Percentiles rank a stretch among this genome's conserved stretches.
These are phyloP conservation scores for Yasuhikotakia modesta DNA, from an alignment of 2,797 vertebrate genomes.

Conservation along the genomic window DNA sequence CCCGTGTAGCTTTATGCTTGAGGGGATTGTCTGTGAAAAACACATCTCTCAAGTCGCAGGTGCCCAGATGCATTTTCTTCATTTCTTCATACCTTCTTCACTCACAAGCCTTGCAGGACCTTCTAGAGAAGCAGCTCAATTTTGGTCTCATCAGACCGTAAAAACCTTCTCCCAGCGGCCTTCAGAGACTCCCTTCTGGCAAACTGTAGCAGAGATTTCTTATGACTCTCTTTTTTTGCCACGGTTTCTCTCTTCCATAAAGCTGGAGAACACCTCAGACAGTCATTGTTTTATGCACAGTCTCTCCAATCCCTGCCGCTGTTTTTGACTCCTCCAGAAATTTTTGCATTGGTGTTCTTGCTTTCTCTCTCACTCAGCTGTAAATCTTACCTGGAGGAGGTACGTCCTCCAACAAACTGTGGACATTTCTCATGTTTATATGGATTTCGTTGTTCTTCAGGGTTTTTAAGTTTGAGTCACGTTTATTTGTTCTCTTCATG, in stretches of 20 bases:
- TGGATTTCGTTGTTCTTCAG: neutral
- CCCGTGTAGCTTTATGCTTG: neutral
- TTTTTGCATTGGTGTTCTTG: neutral
- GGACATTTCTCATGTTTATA: neutral
- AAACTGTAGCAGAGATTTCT: neutral
- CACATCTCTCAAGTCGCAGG: neutral
- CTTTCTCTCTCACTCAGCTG: neutral
- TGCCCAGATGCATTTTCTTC: neutral
- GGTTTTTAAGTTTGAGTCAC: too few relatives aligned
- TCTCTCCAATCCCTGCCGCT: neutral
- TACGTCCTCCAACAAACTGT: neutral
- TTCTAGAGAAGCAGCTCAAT: neutral
- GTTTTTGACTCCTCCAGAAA: neutral
- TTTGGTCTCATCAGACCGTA: neutral
- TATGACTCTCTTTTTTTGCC: neutral
- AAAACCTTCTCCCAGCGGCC: neutral
- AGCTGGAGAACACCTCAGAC: neutral
- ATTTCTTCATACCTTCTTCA: too few relatives aligned
- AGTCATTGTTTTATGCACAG: neutral
- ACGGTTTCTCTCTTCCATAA: neutral
- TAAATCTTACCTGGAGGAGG: too few relatives aligned
- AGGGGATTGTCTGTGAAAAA: neutral
- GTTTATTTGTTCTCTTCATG: too few relatives aligned
- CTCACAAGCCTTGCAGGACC: neutral
- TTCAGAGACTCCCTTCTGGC: constrained; percentile 3